phyloP scores from a whole-genome alignment of 2,113 vertebrate species.

The Tinamus guttatus region DNA sequence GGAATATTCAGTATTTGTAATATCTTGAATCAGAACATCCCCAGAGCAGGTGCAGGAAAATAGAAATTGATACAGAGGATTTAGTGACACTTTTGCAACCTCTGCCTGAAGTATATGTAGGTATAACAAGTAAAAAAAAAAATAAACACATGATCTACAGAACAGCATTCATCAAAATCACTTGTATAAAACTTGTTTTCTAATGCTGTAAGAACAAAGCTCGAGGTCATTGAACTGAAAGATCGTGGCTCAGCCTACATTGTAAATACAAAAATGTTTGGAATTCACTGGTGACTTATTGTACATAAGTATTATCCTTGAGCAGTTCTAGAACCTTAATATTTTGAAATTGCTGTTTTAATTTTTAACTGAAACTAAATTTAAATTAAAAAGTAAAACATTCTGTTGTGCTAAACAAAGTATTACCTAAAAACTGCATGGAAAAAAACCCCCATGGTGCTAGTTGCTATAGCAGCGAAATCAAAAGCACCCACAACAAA shows the following conservation, averaged over 20 bases:
- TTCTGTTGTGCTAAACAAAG: neutral
- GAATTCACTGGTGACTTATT: neutral
- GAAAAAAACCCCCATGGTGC: neutral
- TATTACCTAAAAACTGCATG: neutral
- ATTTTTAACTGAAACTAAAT: slow-evolving; percentile 10
- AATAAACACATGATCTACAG: neutral
- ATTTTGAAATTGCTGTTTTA: neutral
- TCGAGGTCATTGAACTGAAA: neutral
- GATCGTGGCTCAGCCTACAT: neutral
- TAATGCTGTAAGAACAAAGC: neutral
- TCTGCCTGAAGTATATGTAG: neutral
- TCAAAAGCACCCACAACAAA: slow-evolving; percentile 9
- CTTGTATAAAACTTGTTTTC: neutral
- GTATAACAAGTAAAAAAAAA: neutral
- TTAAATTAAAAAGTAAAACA: neutral
- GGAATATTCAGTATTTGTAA: neutral
- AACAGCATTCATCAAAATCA: neutral
- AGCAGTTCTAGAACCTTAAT: neutral
- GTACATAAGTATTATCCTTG: neutral
- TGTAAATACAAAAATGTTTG: neutral
- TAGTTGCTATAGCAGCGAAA: slow-evolving; percentile 62
- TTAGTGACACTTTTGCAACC: neutral
- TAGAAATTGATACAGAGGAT: neutral
- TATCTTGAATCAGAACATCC: neutral
- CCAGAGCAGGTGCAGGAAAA: neutral